Conservation (phyloP, 2,113 vertebrate species). For the Lepus americanus region DNA sequence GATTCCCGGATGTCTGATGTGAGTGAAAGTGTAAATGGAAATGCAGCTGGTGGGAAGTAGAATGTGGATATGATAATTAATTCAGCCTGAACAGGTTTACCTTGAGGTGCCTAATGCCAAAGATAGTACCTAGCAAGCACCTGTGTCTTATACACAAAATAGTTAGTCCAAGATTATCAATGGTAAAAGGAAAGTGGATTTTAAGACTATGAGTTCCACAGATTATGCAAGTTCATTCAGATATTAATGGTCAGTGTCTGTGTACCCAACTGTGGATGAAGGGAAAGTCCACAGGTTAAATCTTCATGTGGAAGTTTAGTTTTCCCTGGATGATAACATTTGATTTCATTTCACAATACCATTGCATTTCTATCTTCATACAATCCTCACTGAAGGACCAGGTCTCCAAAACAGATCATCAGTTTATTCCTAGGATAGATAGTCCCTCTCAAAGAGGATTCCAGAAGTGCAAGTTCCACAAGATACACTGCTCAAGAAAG, state of each 20-base stretch:
- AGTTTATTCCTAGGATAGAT: background rate
- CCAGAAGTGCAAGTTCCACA: constrained; percentile 15
- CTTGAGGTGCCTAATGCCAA: background rate
- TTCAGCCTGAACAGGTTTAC: background rate
- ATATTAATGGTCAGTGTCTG: background rate
- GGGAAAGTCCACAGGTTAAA: background rate
- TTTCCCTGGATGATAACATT: background rate
- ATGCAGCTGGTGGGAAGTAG: background rate
- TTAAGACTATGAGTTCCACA: background rate
- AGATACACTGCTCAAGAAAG: background rate
- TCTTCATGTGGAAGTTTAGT: background rate
- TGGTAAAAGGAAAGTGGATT: background rate
- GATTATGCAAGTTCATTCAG: background rate
- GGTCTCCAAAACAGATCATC: background rate
- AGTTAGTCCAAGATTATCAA: background rate
- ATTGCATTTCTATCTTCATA: constrained; percentile 14
- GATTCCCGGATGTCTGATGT: background rate
- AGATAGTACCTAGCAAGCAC: background rate
- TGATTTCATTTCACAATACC: constrained; percentile 38
- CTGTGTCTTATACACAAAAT: background rate
- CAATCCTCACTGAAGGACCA: background rate
- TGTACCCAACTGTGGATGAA: background rate
- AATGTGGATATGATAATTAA: background rate
- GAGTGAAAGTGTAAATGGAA: background rate
- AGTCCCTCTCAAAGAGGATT: background rate